phyloP scores from a whole-genome alignment of 2,888 invertebrate genomes.

The Yponomeuta evonymella region DNA sequence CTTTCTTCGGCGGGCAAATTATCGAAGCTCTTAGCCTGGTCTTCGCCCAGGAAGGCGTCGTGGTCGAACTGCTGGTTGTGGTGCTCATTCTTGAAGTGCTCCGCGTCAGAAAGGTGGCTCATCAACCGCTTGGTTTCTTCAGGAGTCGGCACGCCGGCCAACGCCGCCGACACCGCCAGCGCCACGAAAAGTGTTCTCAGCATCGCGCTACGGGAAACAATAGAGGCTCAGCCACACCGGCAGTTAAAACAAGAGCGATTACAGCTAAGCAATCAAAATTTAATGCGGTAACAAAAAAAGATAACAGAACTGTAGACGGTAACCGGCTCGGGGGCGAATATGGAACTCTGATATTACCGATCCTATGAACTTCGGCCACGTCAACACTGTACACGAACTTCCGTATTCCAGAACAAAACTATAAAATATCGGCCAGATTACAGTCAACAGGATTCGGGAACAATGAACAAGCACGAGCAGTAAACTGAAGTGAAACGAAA shows the following conservation, averaged over 20 bases:
- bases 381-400: conserved; percentile 56
- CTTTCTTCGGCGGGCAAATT: conserved; percentile 97
- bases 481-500: not conserved
- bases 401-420: conserved; percentile 39
- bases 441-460: not conserved
- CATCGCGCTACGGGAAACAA: conserved; percentile 43
- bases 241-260: not conserved
- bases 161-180: conserved; percentile 55
- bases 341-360: conserved; percentile 8
- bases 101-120: conserved; percentile 84
- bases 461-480: not conserved
- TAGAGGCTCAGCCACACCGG: conserved; percentile 19
- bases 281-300: not conserved
- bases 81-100: conserved; percentile 86
- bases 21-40: conserved; percentile 94
- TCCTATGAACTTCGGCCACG: conserved; percentile 40
- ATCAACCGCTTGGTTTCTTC: conserved; percentile 81
- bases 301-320: not conserved
- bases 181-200: conserved; percentile 52
- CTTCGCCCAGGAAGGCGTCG: conserved; percentile 97
- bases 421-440: not conserved
- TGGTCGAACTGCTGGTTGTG: conserved; percentile 96
- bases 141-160: conserved; percentile 81
- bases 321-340: not conserved
- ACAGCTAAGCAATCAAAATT: not conserved